phyloP scores from a whole-genome alignment of 2,888 invertebrate genomes.

The Branchellion lobata region DNA sequence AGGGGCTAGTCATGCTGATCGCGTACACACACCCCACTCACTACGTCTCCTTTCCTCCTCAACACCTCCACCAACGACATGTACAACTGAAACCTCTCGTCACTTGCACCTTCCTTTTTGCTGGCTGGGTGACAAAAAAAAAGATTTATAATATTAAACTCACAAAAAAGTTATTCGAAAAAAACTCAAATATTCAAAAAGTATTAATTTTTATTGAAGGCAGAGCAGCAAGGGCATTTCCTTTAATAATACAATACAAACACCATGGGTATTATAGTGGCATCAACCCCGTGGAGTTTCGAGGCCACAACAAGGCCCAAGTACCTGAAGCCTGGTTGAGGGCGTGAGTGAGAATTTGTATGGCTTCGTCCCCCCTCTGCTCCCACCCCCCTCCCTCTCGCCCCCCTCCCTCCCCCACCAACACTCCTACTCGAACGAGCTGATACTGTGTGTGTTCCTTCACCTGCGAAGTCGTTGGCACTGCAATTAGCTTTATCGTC shows the following conservation, averaged over 20 bases:
- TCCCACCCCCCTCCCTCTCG: neutral
- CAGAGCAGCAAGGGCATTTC: no score
- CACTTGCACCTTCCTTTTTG: neutral
- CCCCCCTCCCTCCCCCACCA: neutral
- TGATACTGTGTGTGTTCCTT: neutral
- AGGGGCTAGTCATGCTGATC: no score
- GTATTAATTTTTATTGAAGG: neutral
- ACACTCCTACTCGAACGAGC: neutral
- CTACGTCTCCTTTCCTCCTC: conserved; percentile 1
- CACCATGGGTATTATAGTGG: no score
- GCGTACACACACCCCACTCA: no score
- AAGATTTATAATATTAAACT: no score
- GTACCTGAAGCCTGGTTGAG: neutral
- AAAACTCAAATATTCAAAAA: no score
- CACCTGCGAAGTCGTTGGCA: neutral
- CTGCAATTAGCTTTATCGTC: no score
- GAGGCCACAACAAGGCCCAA: no score
- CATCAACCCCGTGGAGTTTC: no score
- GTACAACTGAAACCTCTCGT: conserved; percentile 1
- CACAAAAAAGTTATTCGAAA: no score
- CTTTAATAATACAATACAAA: no score
- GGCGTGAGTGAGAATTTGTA: neutral
- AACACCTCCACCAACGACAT: neutral
- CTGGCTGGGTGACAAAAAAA: no score
- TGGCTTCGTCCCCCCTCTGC: neutral